Evolutionary conservation across 2,113 vertebrate genomes (phyloP).

Genomic region (Thamnaconus septentrionalis): DNA sequence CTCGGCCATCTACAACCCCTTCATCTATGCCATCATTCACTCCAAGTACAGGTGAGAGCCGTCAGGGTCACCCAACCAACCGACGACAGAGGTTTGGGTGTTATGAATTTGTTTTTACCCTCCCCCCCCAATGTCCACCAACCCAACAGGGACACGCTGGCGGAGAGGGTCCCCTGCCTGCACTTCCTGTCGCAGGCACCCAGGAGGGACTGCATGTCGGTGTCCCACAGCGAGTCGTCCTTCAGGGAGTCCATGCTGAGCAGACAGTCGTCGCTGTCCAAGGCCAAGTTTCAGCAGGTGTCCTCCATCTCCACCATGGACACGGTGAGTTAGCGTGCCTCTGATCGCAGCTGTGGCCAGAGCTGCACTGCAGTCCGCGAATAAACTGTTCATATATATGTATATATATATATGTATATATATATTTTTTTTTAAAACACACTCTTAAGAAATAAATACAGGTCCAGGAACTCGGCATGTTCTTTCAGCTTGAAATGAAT

Average conservation of each 20-base stretch:
- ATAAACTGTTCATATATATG: not conserved
- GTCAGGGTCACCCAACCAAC: not conserved
- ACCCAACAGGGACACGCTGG: slow-evolving; percentile 81
- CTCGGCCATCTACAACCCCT: slow-evolving; percentile 93
- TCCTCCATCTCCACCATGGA: slow-evolving; percentile 71
- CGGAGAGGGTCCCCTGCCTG: slow-evolving; percentile 85
- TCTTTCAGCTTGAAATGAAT: too few relatives aligned
- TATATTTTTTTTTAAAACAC: too few relatives aligned
- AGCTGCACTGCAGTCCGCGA: not conserved
- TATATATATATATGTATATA: too few relatives aligned
- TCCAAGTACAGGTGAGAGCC: slow-evolving; percentile 88
- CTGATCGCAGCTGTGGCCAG: not conserved
- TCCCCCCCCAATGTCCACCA: too few relatives aligned
- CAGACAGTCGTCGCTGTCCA: slow-evolving; percentile 63
- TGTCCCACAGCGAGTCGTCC: slow-evolving; percentile 80
- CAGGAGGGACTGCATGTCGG: slow-evolving; percentile 69
- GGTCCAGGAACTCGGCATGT: too few relatives aligned
- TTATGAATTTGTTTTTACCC: not conserved
- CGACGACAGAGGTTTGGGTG: too few relatives aligned
- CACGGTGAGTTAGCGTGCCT: slow-evolving; percentile 54
- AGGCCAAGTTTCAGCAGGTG: slow-evolving; percentile 59
- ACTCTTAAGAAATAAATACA: too few relatives aligned
- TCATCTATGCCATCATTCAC: slow-evolving; percentile 92
- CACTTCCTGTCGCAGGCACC: slow-evolving; percentile 75
- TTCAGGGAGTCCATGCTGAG: slow-evolving; percentile 63